These are phyloP conservation scores for Anomalospiza imberbis DNA, from an alignment of 2,797 vertebrate genomes.

Conservation along the genomic window DNA sequence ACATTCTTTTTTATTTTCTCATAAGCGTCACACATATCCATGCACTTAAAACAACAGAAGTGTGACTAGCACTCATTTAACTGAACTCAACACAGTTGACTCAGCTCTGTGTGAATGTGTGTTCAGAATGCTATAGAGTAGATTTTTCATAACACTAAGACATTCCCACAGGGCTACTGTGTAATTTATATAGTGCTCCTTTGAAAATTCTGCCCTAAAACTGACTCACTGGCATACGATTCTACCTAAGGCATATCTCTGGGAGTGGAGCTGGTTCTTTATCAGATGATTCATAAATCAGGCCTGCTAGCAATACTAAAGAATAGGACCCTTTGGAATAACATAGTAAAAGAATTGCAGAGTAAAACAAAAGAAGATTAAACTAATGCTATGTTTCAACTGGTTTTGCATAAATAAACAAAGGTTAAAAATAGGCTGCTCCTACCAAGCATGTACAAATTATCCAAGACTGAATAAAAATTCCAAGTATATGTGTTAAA, in stretches of 20 bases:
- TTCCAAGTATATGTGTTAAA: background rate
- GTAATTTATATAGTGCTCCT: background rate
- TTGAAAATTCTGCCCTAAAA: conserved; percentile 15
- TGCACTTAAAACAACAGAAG: background rate
- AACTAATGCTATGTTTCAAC: conserved; percentile 1
- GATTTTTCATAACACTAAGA: conserved; percentile 8
- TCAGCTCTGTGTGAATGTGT: background rate
- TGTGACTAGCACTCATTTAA: background rate
- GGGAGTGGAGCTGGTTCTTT: conserved; percentile 4
- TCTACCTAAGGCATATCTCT: conserved; percentile 24
- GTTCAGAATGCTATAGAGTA: background rate
- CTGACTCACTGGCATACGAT: conserved; percentile 11
- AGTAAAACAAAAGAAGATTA: conserved; percentile 7
- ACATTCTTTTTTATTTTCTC: background rate
- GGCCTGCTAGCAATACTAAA: background rate
- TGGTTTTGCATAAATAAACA: conserved; percentile 35
- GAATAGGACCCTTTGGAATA: background rate
- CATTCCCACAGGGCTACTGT: background rate
- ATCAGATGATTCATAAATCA: conserved; percentile 49
- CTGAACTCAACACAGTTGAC: background rate
- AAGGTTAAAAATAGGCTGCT: conserved; percentile 2
- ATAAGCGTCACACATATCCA: background rate
- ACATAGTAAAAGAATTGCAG: background rate
- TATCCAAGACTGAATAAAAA: background rate
- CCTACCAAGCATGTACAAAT: background rate